These are phyloP conservation scores for Propithecus deckenii DNA, from an alignment of 2,797 vertebrate species.

Conservation along the genomic window DNA sequence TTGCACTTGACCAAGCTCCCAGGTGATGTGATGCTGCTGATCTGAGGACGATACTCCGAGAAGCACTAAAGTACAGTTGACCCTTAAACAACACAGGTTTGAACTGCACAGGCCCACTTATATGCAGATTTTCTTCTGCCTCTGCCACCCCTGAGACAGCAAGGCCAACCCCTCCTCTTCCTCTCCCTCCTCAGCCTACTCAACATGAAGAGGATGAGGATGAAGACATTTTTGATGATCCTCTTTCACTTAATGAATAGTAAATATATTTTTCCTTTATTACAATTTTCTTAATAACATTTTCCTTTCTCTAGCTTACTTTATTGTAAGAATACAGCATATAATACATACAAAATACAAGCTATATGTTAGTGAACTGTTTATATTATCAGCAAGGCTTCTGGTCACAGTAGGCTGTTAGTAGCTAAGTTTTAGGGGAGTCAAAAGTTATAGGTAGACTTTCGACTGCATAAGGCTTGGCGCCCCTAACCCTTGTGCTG, in stretches of 20 bases:
- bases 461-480: neutral
- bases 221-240: neutral
- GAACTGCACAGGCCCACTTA: neutral
- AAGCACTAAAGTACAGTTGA: neutral
- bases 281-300: neutral
- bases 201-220: neutral
- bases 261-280: neutral
- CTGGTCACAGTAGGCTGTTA: neutral
- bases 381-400: neutral
- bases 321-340: neutral
- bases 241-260: neutral
- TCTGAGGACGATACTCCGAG: neutral
- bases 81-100: neutral
- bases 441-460: neutral
- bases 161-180: neutral
- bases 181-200: neutral
- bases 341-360: neutral
- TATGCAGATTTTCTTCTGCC: neutral
- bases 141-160: neutral
- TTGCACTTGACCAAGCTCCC: neutral
- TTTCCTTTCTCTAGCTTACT: neutral
- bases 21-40: neutral
- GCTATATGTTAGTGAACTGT: neutral
- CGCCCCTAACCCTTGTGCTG: neutral
- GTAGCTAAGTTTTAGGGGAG: neutral